A percentile compares a stretch with the other conserved stretches of the same genome.
phyloP scores from a whole-genome alignment of 2,797 vertebrate genomes.

The Scolopax rusticola region DNA sequence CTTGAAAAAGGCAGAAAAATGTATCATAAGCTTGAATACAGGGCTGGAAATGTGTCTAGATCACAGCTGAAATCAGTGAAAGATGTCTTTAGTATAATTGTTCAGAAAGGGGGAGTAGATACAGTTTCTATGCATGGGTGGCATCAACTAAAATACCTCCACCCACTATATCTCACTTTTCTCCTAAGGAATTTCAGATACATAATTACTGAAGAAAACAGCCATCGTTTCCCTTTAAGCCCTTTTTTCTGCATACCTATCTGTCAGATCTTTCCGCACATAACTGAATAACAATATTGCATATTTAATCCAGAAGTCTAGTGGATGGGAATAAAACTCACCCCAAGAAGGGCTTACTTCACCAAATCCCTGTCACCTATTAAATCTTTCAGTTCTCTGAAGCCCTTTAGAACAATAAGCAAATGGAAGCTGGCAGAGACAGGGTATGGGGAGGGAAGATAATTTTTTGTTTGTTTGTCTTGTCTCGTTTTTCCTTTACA shows the following conservation, averaged over 20 bases:
- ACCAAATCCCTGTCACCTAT: not conserved
- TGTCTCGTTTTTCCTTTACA: constrained; percentile 42
- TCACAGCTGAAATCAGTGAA: not conserved
- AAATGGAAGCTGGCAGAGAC: not conserved
- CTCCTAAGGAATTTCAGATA: not conserved
- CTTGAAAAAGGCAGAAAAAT: not conserved
- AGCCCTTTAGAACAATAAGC: constrained; percentile 19
- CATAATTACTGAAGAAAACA: not conserved
- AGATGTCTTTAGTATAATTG: not conserved
- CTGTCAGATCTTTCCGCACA: not conserved
- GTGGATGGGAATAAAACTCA: not conserved
- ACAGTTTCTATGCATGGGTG: not conserved
- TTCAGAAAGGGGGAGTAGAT: not conserved
- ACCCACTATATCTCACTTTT: not conserved
- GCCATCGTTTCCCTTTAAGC: not conserved
- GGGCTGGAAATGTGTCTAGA: not conserved
- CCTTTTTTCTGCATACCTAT: not conserved
- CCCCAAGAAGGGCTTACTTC: not conserved
- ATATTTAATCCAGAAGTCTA: constrained; percentile 13
- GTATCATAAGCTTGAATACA: not conserved
- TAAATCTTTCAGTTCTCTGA: constrained; percentile 37
- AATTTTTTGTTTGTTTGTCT: constrained; percentile 39
- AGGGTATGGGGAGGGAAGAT: not conserved
- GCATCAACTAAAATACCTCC: not conserved
- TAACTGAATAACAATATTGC: not conserved